Evolutionary conservation across 1,140 invertebrate species (phyloP), one percentile per base, ranked within the genome.

Genomic region (Gryon sp.): DNA sequence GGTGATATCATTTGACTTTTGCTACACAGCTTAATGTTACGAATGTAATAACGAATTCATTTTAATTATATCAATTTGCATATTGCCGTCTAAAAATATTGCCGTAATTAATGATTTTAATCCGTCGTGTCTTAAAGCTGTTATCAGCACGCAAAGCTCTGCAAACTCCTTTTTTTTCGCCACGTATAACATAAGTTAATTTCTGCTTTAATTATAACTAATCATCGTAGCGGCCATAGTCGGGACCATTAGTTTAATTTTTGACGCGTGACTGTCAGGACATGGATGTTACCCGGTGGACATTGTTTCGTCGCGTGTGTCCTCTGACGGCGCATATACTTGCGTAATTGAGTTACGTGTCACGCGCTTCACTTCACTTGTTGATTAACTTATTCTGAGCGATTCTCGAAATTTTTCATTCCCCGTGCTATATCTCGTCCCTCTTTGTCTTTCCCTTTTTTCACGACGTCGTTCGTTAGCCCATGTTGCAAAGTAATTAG

Each of bases 91-190:
- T 48, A 7, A 30, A 26, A 50, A 59, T 60, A 11, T 26, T 5
- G 5, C 15, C 9, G 22, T 52, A 69, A 69, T 69, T 69, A 59
- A 69, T 60, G 32, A 43, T 69, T 59, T 69, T 69, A 69, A 69
- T 69, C 43, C 43, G 34, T 43, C 34, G 43, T 34, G 34, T 45
- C 19, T 50, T 69, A 52, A 69, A 59, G 15, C 19, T 34, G 32
- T 69, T 59, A 69, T 69, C 53, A 59, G 30, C 68, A 72, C 68
- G 68, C 68, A 72, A 72, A n/a, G 45, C 68, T 72, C n/a, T 30
- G 30, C 57, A 19, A 22, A 62, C 55, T 55, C 57, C 55, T 62
- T 72, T 62, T n/a, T n/a, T n/a, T n/a, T n/a, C n/a, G n/a, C n/a
- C n/a, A n/a, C n/a, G 38, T 72, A 72, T 28, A 62, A 28, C n/a